These are phyloP conservation scores for Hemiscyllium ocellatum DNA, from an alignment of 2,113 vertebrate species.

Conservation along the genomic window DNA sequence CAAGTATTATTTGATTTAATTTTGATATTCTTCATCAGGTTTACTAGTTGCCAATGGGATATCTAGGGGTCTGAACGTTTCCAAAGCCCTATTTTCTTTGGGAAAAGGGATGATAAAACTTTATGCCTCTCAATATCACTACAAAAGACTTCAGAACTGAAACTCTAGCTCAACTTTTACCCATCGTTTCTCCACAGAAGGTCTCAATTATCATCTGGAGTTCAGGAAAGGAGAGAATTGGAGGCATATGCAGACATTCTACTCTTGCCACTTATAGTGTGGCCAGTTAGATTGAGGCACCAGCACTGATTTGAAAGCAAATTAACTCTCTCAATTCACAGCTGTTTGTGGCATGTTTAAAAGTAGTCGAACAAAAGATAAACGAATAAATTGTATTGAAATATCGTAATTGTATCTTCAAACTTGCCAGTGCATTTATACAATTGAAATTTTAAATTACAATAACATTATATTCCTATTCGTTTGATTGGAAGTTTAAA, in stretches of 20 bases:
- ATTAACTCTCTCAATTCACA: neutral
- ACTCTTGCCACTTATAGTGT: neutral
- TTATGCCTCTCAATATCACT: neutral
- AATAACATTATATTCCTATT: neutral
- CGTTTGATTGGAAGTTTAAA: neutral
- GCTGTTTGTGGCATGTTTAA: neutral
- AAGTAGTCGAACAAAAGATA: neutral
- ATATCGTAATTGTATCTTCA: neutral
- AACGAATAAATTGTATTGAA: too few species aligned
- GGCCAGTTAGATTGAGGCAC: neutral
- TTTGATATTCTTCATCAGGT: neutral
- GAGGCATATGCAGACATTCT: neutral
- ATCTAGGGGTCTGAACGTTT: neutral
- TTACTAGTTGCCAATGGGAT: neutral
- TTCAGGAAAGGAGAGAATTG: neutral
- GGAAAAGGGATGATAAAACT: neutral
- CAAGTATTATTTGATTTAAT: neutral
- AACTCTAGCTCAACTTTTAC: too few species aligned
- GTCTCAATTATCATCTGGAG: neutral
- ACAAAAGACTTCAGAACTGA: neutral
- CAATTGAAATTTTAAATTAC: neutral
- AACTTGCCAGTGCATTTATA: neutral
- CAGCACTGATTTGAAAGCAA: neutral
- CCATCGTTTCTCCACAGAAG: neutral
- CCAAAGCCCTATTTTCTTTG: neutral